Conservation (phyloP, 2,797 vertebrate genomes). For the Zenarchopterus dispar region DNA sequence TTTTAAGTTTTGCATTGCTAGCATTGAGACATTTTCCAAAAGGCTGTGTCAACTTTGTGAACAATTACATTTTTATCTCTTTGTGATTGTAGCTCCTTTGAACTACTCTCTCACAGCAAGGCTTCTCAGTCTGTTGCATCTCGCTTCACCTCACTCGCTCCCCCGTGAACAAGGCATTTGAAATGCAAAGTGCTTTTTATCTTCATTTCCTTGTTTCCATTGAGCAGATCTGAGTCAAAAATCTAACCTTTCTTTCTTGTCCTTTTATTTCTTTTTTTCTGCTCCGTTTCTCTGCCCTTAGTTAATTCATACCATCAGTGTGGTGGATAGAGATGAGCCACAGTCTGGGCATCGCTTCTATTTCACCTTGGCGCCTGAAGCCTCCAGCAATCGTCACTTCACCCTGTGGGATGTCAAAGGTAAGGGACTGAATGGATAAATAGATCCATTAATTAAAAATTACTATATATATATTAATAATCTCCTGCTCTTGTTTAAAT, state of each 20-base stretch:
- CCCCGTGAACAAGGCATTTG: conserved; percentile 41
- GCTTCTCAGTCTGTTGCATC: conserved; percentile 40
- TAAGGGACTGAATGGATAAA: conserved; percentile 66
- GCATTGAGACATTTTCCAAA: conserved; percentile 27
- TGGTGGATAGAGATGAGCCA: conserved; percentile 95
- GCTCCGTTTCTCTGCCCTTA: conserved; percentile 51
- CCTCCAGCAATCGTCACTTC: conserved; percentile 89
- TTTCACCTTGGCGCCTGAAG: conserved; percentile 91
- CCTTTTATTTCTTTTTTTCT: conserved; percentile 7
- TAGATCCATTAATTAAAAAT: too few species aligned
- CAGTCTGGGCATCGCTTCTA: conserved; percentile 93
- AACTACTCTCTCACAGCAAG: conserved; percentile 40
- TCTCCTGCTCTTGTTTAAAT: neutral
- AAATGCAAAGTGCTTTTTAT: conserved; percentile 52
- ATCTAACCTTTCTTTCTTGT: conserved; percentile 29
- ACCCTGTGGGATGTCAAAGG: conserved; percentile 93
- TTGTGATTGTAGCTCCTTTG: conserved; percentile 42
- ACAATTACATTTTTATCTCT: conserved; percentile 30
- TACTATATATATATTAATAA: neutral
- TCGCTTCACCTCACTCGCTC: conserved; percentile 22
- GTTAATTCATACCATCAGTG: conserved; percentile 98
- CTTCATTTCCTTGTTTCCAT: conserved; percentile 34
- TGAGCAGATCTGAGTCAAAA: conserved; percentile 33
- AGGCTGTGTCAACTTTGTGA: conserved; percentile 33
- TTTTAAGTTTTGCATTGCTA: conserved; percentile 41